phyloP scores from a whole-genome alignment of 2,888 invertebrate genomes.

The Neuroscelio doddi region DNA sequence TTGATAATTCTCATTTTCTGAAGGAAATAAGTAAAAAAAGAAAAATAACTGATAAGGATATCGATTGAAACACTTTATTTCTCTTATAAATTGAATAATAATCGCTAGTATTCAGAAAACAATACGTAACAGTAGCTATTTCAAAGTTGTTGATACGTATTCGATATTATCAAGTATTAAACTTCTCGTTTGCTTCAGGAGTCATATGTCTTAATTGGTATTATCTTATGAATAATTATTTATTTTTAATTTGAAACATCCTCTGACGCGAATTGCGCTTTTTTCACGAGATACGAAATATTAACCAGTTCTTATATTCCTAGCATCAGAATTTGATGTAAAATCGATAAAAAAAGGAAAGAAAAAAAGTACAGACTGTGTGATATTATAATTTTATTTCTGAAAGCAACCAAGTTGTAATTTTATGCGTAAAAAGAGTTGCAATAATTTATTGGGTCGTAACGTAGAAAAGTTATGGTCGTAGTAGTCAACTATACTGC shows the following conservation, averaged over 20 bases:
- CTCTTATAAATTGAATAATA: neutral
- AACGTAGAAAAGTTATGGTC: conserved; percentile 36
- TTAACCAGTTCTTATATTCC: conserved; percentile 1
- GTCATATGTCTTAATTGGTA: conserved; percentile 1
- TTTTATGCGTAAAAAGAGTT: conserved; percentile 24
- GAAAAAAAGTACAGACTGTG: conserved; percentile 12
- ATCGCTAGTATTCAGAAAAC: neutral
- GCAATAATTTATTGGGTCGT: conserved; percentile 38
- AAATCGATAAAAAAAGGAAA: conserved; percentile 12
- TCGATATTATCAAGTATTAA: neutral
- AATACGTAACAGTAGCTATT: conserved; percentile 6
- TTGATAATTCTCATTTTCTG: no score
- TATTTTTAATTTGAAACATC: conserved; percentile 10
- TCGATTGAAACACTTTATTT: no score
- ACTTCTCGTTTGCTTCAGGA: no score
- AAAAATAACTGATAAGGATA: no score
- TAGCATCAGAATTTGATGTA: neutral
- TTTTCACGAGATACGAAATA: neutral
- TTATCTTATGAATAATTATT: neutral
- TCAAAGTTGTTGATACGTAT: no score
- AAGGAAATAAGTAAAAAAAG: no score
- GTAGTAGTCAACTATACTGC: conserved; percentile 32
- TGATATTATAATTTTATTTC: conserved; percentile 36
- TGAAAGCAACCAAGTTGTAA: conserved; percentile 20
- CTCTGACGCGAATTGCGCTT: neutral